Base-by-base conservation (phyloP, 2,113 vertebrate genomes). In the Formicarius rufipectus region DNA sequence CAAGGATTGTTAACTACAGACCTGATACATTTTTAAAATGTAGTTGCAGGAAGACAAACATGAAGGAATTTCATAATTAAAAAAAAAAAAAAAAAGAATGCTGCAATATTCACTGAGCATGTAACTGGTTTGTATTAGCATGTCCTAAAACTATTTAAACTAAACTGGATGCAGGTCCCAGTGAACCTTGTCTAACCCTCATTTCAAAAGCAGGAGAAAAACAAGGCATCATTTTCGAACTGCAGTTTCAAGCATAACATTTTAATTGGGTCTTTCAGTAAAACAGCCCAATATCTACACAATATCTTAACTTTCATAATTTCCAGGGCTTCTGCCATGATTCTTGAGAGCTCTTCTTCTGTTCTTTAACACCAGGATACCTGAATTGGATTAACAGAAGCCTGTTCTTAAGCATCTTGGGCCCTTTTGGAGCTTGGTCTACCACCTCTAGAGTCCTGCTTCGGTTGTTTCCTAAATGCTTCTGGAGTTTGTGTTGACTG, bases 121-220 rank as follows among this genome's bases (percentile, higher is more conserved):
- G 56, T 50, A 95, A 94, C 94, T 93, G 76, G 86, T 90, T 93
- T 76, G 39, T 50, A 86, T 95, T 93, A 92, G 88, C 90, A 96
- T 83, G 85, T 92, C 63, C 86, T 95, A 88, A 94, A 96, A 92
- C 58, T 90, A 92, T 92, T 90, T 83, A 96, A 92, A 88, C 95
- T 79, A 93, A 88, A 62, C 63, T 81, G 64, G 52, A 50, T 83
- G 79, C 27, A 88, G 53, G 71, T 90, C 82, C 92, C 71, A 94
- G 58, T 53, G 75, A 83, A 95, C 76, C 82, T 85, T 75, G 83
- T 58, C 72, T 83, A 90, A 75, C 16, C 50, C n/a, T 88, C 50
- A 77, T 94, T 93, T 92, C 78, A 88, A 77, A 87, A 90, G 59
- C 71, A 92, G 28, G 12, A 88, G 35, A 55, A 88, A 95, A 95